Percentiles rank a stretch among this genome's conserved stretches.
Evolutionary conservation across 2,888 invertebrate genomes (phyloP).

Genomic region (Drosophila melanosoma): DNA sequence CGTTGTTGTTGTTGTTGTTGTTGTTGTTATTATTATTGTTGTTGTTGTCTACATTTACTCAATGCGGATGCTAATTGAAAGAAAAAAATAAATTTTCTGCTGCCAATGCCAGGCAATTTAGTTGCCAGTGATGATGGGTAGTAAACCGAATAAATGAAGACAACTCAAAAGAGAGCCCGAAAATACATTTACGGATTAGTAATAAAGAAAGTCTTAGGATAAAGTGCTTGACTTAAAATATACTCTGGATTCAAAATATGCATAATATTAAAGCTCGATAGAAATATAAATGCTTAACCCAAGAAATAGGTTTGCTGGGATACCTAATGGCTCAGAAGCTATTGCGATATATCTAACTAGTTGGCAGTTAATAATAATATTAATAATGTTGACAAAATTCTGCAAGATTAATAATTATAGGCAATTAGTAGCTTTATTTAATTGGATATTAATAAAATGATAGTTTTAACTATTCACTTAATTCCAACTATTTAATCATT

Average conservation of each 20-base stretch:
- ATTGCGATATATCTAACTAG: not conserved
- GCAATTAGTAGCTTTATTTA: not conserved
- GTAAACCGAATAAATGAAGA: conserved; percentile 3
- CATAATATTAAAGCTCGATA: not conserved
- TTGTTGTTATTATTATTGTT: not conserved
- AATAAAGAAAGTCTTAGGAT: not conserved
- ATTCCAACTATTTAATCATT: not conserved
- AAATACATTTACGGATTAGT: conserved; percentile 4
- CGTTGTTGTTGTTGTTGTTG: not conserved
- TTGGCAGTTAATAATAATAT: not conserved
- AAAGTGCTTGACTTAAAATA: not conserved
- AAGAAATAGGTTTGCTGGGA: not conserved
- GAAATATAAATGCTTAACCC: not conserved
- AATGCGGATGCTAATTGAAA: conserved; percentile 35
- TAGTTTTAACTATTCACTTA: not conserved
- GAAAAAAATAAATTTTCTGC: conserved; percentile 17
- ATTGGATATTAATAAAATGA: not conserved
- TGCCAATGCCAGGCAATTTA: conserved; percentile 23
- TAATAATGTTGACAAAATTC: not conserved
- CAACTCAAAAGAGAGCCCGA: not conserved
- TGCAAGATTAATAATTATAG: not conserved
- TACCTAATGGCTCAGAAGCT: not conserved
- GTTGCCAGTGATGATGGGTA: not conserved
- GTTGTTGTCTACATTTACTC: conserved; percentile 18
- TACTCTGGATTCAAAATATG: not conserved